phyloP scores from a whole-genome alignment of 1,140 invertebrate species.

The Apolygus lucorum region DNA sequence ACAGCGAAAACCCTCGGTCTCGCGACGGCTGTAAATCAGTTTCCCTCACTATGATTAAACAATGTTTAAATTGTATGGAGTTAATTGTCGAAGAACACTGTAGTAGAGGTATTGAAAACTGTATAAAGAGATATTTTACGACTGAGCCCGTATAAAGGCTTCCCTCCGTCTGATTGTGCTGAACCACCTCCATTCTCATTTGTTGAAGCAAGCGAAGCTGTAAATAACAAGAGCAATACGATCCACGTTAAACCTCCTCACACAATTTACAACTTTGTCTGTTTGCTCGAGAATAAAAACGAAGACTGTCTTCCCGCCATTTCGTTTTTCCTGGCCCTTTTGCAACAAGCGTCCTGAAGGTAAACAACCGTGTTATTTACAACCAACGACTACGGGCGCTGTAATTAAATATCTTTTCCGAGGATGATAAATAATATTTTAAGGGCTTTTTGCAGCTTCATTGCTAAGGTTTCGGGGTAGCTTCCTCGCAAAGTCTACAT shows the following conservation, averaged over 20 bases:
- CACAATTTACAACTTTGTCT: conserved; percentile 21
- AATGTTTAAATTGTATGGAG: conserved; percentile 20
- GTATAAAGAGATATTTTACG: conserved; percentile 22
- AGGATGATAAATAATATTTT: conserved; percentile 23
- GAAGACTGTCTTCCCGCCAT: conserved; percentile 9
- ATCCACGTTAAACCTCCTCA: conserved; percentile 20
- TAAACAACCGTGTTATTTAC: conserved; percentile 22
- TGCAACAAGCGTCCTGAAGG: conserved; percentile 7
- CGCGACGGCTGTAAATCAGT: conserved; percentile 20
- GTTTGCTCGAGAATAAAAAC: conserved; percentile 23
- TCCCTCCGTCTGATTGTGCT: conserved; percentile 19
- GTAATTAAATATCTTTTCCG: conserved; percentile 20
- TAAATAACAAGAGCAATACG: conserved; percentile 23
- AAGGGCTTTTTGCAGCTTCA: conserved; percentile 17
- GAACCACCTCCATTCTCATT: conserved; percentile 9
- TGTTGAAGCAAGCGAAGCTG: conserved; percentile 13
- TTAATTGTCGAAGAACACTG: conserved; percentile 6
- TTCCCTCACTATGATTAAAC: conserved; percentile 15
- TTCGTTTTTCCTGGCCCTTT: conserved; percentile 6
- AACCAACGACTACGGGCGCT: conserved; percentile 9
- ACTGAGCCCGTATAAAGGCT: conserved; percentile 15
- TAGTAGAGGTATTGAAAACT: conserved; percentile 19
- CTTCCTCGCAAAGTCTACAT: not conserved
- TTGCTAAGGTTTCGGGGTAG: not conserved
- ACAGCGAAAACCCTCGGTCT: not conserved